phyloP scores from a whole-genome alignment of 2,797 vertebrate species.

The Babyrousa celebensis region DNA sequence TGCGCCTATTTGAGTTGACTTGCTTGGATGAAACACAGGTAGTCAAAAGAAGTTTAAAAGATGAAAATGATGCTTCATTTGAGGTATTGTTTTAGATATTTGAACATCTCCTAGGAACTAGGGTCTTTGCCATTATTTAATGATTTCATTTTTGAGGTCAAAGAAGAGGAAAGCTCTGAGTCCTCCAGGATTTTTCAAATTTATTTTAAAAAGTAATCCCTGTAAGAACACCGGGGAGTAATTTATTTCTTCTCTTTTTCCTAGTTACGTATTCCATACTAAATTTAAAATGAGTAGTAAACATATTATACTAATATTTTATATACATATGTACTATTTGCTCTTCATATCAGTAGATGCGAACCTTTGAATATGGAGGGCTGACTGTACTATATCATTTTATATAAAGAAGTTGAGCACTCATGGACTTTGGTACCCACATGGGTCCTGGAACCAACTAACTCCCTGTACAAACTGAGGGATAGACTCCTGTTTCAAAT shows the following conservation, averaged over 20 bases:
- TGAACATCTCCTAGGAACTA: not conserved
- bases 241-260: not conserved
- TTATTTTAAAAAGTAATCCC: constrained; percentile 34
- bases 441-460: not conserved
- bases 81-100: constrained; percentile 26
- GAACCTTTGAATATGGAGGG: not conserved
- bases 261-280: not conserved
- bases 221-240: not conserved
- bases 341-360: not conserved
- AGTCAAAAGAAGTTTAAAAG: constrained; percentile 41
- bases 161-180: constrained; percentile 27
- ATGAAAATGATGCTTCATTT: constrained; percentile 48
- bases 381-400: not conserved
- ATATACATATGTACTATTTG: not conserved
- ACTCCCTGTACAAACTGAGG: not conserved
- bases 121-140: constrained; percentile 46
- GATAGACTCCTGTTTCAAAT: constrained; percentile 15
- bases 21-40: constrained; percentile 29
- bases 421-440: not conserved
- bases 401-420: not conserved
- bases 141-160: constrained; percentile 52
- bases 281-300: constrained; percentile 54
- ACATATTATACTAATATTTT: constrained; percentile 1
- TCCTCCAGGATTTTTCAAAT: not conserved
- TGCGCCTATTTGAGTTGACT: not conserved